phyloP scores from a whole-genome alignment of 2,888 invertebrate genomes.

The Diarsia rubi region DNA sequence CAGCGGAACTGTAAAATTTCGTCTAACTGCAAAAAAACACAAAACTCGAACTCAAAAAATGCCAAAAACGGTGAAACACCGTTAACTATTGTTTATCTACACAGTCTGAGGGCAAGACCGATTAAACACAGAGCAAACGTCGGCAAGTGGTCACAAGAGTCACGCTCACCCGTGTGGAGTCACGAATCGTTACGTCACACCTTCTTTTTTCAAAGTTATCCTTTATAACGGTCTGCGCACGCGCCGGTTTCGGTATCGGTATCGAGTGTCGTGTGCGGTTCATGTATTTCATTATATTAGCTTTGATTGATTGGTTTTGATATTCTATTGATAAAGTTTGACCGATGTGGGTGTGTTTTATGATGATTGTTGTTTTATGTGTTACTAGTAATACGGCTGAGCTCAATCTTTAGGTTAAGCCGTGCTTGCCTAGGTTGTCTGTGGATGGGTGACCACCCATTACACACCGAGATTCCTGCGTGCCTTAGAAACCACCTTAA shows the following conservation, averaged over 20 bases:
- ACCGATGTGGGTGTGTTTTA: conserved; percentile 61
- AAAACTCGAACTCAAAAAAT: conserved; percentile 7
- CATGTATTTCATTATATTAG: conserved; percentile 67
- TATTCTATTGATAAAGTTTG: conserved; percentile 66
- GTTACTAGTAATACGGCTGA: too few species aligned
- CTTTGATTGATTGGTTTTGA: conserved; percentile 68
- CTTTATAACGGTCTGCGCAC: conserved; percentile 72
- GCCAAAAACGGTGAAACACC: conserved; percentile 41
- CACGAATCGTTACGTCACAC: conserved; percentile 77
- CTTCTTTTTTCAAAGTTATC: conserved; percentile 70
- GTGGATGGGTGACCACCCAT: too few species aligned
- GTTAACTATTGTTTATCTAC: conserved; percentile 66
- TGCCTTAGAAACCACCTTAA: too few species aligned
- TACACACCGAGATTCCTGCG: too few species aligned
- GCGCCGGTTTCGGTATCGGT: conserved; percentile 68
- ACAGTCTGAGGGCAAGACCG: conserved; percentile 65
- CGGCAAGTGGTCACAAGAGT: conserved; percentile 75
- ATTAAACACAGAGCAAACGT: conserved; percentile 65
- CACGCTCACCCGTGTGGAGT: conserved; percentile 73
- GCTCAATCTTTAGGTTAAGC: too few species aligned
- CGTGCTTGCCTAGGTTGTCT: too few species aligned
- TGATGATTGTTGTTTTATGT: conserved; percentile 17
- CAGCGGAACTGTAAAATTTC: background rate
- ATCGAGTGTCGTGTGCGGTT: conserved; percentile 68
- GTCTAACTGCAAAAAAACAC: conserved; percentile 16